Base-by-base conservation (phyloP, 2,888 invertebrate genomes). In the Ichneumoninae sp. region DNA sequence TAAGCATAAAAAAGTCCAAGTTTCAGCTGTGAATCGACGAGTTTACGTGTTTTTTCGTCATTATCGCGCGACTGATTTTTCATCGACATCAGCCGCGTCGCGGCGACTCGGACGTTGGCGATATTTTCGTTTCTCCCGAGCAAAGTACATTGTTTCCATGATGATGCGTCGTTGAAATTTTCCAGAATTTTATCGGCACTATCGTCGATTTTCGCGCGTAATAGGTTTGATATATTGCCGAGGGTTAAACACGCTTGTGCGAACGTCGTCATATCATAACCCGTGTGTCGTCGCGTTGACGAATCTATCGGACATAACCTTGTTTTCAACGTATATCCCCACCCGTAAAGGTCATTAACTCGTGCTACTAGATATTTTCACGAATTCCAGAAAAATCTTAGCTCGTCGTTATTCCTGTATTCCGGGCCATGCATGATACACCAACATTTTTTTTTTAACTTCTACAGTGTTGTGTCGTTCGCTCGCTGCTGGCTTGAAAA, bases 291-390 rank as follows among this genome's bases (percentile, higher is more conserved):
- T 78, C 82, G 69, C 84, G 66, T 72, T 82, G 74, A 84, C 72
- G 81, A 88, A 89, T 86, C 86, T 89, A 88, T 83, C 68, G 85
- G 82, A 86, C 87, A 89, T 92, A 92, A 92, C 92, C 92, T 92
- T 80, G 77, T 83, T 88, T 86, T 77, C 72, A 52, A 80, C 13
- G 40, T 47, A n/a, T 10, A 66, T 44, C 83, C 84, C 85, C 89
- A 78, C 83, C 84, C 81, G 82, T 66, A 89, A 88, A 89, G 90
- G 90, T 91, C 90, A 90, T 90, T 91, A 91, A 90, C 90, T 89
- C 85, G 84, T 19, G 68, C 40, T 52, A 22, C 26, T n/a, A 26
- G 22, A 71, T 76, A 47, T 22, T 54, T 33, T n/a, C 22, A 16
- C 26, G 0, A 19, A 40, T 66, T 36, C 36, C 19, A 8, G 50